Evolutionary conservation across 2,113 vertebrate species (phyloP), one percentile per base, ranked within the genome.

Genomic region (Thalassarche chlororhynchos): DNA sequence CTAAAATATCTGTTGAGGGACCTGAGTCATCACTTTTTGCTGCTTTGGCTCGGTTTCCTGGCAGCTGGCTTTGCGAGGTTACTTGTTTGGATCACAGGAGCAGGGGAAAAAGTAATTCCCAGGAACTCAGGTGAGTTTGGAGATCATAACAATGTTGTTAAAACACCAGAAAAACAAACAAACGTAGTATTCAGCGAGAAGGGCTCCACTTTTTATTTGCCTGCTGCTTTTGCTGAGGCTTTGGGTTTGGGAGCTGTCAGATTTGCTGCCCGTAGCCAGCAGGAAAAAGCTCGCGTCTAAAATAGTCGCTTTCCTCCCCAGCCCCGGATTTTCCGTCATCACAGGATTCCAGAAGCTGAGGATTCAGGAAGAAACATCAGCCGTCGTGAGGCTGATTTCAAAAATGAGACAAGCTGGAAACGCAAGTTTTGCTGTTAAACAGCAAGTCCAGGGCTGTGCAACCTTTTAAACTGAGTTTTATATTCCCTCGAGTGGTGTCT

Each of bases 281-380:
- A 86, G 94, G 85, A 92, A 92, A 90, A 94, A 85, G 36, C 85
- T 87, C 17, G 1, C 3, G 10, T 95, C 75, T 79, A 51, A 92
- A 96, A 89, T 71, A 83, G 85, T 71, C 3, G 10, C 85, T 78
- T 90, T 94, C 38, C 49, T 38, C 75, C 70, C 38, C 62, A 76
- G 78, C 75, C 90, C 86, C 62, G 74, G 91, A 68, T 92, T 95
- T 95, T 93, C 84, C 52, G 4, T 71, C 55, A 34, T 94, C 51
- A 58, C 42, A 16, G 76, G 89, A 49, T 74, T 75, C 77, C 87
- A 87, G 91, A 55, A 87, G 81, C 87, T 32, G 84, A 89, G 44
- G 69, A 55, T 89, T 96, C 74, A 68, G 34, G 77, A 96, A 78
- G 87, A 87, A 96, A 74, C 80, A 89, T 77, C 76, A 77, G 71